Base-by-base conservation (phyloP, 2,888 invertebrate species). In the Lucinisca nassula region DNA sequence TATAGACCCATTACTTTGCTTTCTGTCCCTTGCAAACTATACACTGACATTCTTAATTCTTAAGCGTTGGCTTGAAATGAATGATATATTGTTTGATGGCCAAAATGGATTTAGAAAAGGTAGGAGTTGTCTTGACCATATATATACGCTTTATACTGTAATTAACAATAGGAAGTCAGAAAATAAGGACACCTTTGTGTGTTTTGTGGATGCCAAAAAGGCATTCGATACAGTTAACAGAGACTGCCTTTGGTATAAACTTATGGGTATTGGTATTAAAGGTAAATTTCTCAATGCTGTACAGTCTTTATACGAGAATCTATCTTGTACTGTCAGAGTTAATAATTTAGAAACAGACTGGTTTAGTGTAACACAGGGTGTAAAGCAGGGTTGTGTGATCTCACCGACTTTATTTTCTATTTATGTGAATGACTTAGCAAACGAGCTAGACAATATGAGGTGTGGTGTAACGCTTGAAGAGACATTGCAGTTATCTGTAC, bases 81-180 rank as follows among this genome's bases (percentile, higher is more conserved):
- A 85, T 45, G 61, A 74, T 17, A 40, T 78, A 17, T 38, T 81
- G 17, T n/a, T 10, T 37, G 87, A 87, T 51, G 77, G 72, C 24
- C 87, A 87, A 51, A 87, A 87, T 30, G 84, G 87, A 0, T 87
- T 87, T 51, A 72, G 82, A 30, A 78, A 61, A 27, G 49, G 77
- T 17, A 74, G 80, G 45, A 77, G 80, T 17, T 76, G 76, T 17
- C n/a, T 77, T 27, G 87, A 84, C 21, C 84, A 87, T 40, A 55
- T 87, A 4, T 84, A 75, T 49, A 61, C 77, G 4, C 24, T 87
- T 14, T 58, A 45, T 30, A 72, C 79, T n/a, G 37, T 87, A 14
- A 58, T 87, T 12, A 73, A 81, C 2, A 84, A 77, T 45, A 72
- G 82, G 27, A 58, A 76, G 32, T n/a, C 32, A n/a, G 14, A 30